These are phyloP conservation scores for Boulengeromyrus knoepffleri DNA, from an alignment of 2,113 vertebrate genomes.

Conservation along the genomic window DNA sequence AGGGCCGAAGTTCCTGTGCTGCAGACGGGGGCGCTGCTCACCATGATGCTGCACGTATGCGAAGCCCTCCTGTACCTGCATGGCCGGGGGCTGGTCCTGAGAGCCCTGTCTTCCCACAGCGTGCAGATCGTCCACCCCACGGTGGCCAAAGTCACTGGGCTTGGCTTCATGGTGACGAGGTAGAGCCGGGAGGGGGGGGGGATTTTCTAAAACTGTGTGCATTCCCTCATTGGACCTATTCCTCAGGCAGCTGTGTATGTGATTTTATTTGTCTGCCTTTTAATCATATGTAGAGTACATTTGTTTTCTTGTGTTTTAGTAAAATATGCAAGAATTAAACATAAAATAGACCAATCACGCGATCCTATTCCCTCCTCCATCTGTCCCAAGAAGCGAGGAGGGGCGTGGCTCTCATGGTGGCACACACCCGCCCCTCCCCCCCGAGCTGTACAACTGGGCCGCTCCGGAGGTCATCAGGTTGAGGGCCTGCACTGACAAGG, in stretches of 20 bases:
- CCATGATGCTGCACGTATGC: slow-evolving; percentile 57
- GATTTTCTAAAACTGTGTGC: not conserved
- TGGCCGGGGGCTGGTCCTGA: slow-evolving; percentile 40
- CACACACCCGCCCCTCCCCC: slow-evolving; percentile 30
- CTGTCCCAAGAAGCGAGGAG: slow-evolving; percentile 12
- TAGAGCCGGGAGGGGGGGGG: not conserved
- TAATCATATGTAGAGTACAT: not conserved
- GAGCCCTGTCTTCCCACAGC: slow-evolving; percentile 57
- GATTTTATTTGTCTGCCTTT: not conserved
- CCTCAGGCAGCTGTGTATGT: not conserved
- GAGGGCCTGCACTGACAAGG: slow-evolving; percentile 40
- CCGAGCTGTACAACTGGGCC: slow-evolving; percentile 57
- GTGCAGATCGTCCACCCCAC: slow-evolving; percentile 52
- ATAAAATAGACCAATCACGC: not conserved
- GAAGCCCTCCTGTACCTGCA: slow-evolving; percentile 62
- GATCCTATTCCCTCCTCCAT: not conserved
- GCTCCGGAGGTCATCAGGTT: slow-evolving; percentile 54
- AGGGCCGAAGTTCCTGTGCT: slow-evolving; percentile 30
- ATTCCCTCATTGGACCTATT: not conserved
- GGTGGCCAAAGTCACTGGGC: slow-evolving; percentile 55
- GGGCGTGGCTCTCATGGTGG: not conserved
- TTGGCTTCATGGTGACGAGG: slow-evolving; percentile 52
- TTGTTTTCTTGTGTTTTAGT: not conserved
- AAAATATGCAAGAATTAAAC: not conserved
- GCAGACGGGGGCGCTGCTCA: slow-evolving; percentile 30